A percentile compares a stretch with the other conserved stretches of the same genome.
Conservation (phyloP, 2,113 vertebrate species). For the Dolichotis patagonum region DNA sequence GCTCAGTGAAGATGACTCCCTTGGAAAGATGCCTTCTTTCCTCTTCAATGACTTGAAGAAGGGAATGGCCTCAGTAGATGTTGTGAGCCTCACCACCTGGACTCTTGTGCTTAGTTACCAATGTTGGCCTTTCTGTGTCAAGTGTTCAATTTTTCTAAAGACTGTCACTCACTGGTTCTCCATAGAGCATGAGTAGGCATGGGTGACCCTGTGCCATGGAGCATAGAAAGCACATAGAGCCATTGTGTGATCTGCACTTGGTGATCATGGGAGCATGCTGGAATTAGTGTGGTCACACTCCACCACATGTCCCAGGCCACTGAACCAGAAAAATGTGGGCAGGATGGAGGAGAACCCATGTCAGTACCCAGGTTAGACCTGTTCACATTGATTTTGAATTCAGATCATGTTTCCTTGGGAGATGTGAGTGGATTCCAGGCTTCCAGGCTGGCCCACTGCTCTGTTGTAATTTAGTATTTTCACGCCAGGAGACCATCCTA, state of each 20-base stretch:
- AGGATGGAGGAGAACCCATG: not conserved
- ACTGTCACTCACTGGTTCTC: not conserved
- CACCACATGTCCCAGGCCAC: not conserved
- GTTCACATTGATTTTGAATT: rapidly evolving
- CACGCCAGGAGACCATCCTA: not conserved
- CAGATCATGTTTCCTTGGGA: not conserved
- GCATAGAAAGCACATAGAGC: not conserved
- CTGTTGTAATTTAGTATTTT: not conserved
- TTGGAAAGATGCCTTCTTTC: not conserved
- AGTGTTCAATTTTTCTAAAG: not conserved
- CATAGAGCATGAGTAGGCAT: not conserved
- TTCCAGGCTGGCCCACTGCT: too few relatives aligned
- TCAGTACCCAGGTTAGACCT: not conserved
- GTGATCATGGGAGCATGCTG: not conserved
- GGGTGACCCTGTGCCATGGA: not conserved
- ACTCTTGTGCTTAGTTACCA: not conserved
- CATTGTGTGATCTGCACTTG: not conserved
- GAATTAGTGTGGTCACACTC: not conserved
- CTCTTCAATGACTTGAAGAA: not conserved
- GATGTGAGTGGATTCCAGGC: not conserved
- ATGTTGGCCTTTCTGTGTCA: not conserved
- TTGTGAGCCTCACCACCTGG: not conserved
- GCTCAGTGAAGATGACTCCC: not conserved
- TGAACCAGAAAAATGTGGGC: not conserved
- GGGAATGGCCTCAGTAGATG: not conserved